Base-by-base conservation (phyloP, 2,113 vertebrate species). In the Vulpes lagopus region DNA sequence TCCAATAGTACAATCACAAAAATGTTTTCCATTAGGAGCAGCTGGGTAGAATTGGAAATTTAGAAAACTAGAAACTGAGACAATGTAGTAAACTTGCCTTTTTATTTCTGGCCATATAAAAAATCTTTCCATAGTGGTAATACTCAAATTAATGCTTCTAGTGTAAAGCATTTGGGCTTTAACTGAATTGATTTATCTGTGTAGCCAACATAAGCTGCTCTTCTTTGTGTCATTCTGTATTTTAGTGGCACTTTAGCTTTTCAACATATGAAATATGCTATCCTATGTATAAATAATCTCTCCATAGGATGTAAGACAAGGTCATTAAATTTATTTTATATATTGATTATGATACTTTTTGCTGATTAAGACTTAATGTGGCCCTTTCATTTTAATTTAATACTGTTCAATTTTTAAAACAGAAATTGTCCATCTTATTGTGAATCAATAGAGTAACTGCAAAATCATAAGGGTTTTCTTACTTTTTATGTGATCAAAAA, bases 401-500 rank as follows among this genome's bases (percentile, higher is more conserved):
- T 62, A 10, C 10, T 86, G 5, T 67, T 71, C 4, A 80, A 85
- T 78, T 89, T 96, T 93, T 90, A 81, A 90, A 14, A 35, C 35
- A 69, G n/a, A 92, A 88, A 78, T 78, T 89, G 9, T 71, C 23
- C 12, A 64, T 19, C 38, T 73, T 78, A 43, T 53, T 69, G 27
- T 69, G 38, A 76, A n/a, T 67, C 76, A 86, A 73, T 74, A 80
- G n/a, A 94, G 6, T 91, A 74, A 53, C 16, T 81, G 25, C 5
- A 71, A 86, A 82, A 35, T 9, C 7, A 64, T 71, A 62, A 64
- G 5, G 10, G 16, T 67, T 93, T 62, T 85, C 65, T 86, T 16
- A 86, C 25, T 80, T 95, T 65, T 59, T 82, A 76, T 88, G 5
- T 92, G 32, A 76, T 43, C 8, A 87, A 38, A 93, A 76, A 92